A percentile compares a stretch with the other conserved stretches of the same genome.
These are phyloP conservation scores for Disparrhopalites patrizii DNA, from an alignment of 2,888 invertebrate species.

Conservation along the genomic window DNA sequence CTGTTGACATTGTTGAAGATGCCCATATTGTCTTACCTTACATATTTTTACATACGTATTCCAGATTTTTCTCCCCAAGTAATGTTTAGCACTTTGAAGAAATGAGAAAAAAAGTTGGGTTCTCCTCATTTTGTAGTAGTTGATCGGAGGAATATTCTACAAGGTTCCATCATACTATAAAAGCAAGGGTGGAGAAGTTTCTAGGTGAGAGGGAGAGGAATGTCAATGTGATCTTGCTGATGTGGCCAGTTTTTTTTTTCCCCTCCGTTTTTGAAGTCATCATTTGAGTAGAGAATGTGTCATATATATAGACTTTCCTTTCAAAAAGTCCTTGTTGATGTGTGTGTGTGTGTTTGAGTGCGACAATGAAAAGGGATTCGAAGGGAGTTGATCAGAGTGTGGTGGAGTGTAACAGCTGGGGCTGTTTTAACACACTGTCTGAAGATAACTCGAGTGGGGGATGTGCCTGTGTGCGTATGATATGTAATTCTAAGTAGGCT, in stretches of 20 bases:
- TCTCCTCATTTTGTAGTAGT: slow-evolving; percentile 6
- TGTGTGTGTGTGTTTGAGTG: slow-evolving; percentile 6
- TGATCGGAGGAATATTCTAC: slow-evolving; percentile 9
- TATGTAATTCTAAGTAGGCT: too few species aligned
- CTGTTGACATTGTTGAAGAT: neutral
- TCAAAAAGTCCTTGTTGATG: slow-evolving; percentile 22
- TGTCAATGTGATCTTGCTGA: slow-evolving; percentile 27
- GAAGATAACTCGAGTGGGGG: neutral
- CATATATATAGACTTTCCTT: slow-evolving; percentile 14
- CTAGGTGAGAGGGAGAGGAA: slow-evolving; percentile 13
- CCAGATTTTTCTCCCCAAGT: too few species aligned
- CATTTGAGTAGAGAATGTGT: slow-evolving; percentile 24
- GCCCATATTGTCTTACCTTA: neutral
- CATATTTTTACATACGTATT: too few species aligned
- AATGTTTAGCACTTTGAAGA: too few species aligned
- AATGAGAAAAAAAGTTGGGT: too few species aligned
- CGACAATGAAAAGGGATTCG: slow-evolving; percentile 28
- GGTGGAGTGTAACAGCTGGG: slow-evolving; percentile 22
- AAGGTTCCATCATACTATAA: neutral
- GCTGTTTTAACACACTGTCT: slow-evolving; percentile 3
- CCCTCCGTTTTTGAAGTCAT: slow-evolving; percentile 21
- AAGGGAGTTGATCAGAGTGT: slow-evolving; percentile 10
- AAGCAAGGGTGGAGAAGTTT: neutral
- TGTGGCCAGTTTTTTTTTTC: slow-evolving; percentile 20
- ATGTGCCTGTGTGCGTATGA: too few species aligned